A percentile compares a stretch with the other conserved stretches of the same genome.
Evolutionary conservation across 2,797 vertebrate genomes (phyloP).

Genomic region (Silurus aristotelis): DNA sequence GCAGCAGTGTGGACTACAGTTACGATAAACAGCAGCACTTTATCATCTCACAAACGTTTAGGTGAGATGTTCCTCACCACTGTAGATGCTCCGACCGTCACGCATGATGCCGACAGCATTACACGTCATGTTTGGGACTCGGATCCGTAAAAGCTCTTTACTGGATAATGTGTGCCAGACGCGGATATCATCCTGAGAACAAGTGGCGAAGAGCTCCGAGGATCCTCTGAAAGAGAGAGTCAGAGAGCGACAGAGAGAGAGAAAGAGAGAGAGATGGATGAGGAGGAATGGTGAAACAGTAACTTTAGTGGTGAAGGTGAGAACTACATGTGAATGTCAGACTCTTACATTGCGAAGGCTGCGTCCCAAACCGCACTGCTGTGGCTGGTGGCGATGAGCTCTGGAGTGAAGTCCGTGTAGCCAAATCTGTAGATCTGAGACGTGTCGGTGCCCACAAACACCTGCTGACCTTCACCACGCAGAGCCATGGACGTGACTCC

Average conservation of each 20-base stretch:
- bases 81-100: slow-evolving; percentile 86
- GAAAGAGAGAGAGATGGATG: background rate
- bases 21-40: background rate
- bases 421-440: slow-evolving; percentile 80
- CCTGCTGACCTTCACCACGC: slow-evolving; percentile 79
- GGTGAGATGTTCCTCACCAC: slow-evolving; percentile 72
- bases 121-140: slow-evolving; percentile 83
- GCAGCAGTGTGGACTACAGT: background rate
- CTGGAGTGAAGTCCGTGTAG: slow-evolving; percentile 78
- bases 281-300: background rate
- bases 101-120: slow-evolving; percentile 79
- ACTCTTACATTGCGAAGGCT: slow-evolving; percentile 82
- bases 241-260: background rate
- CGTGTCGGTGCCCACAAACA: slow-evolving; percentile 82
- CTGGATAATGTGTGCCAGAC: slow-evolving; percentile 81
- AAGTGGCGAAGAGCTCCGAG: slow-evolving; percentile 86
- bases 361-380: slow-evolving; percentile 76
- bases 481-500: slow-evolving; percentile 82
- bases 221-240: slow-evolving; percentile 70
- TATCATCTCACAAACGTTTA: background rate
- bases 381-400: slow-evolving; percentile 82
- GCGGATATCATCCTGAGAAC: slow-evolving; percentile 83
- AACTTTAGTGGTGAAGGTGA: slow-evolving; percentile 50
- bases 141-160: slow-evolving; percentile 84
- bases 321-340: background rate